Percentiles rank a stretch among this genome's conserved stretches.
These are phyloP conservation scores for Hypotaenidia philippensis DNA, from an alignment of 2,797 vertebrate genomes.

Conservation along the genomic window DNA sequence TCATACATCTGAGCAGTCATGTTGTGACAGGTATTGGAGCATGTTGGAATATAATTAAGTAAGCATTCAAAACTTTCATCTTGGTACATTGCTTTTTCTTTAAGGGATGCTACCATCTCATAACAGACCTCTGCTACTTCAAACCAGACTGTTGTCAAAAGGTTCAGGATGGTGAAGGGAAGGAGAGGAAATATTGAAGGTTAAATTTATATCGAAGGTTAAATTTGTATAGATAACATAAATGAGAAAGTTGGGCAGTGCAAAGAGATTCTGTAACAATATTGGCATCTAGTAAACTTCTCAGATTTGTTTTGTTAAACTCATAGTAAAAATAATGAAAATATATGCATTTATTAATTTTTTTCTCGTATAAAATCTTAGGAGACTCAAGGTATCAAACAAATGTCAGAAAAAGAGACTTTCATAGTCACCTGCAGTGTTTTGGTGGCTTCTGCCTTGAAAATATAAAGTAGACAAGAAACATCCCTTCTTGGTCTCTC, in stretches of 20 bases:
- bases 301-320: neutral
- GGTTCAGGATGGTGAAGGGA: neutral
- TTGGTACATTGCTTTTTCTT: neutral
- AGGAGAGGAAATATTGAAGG: neutral
- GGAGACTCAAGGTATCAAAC: neutral
- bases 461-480: neutral
- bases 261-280: neutral
- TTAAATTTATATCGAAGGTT: neutral
- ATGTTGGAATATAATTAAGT: neutral
- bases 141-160: neutral
- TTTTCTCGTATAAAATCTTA: neutral
- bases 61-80: neutral
- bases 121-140: neutral
- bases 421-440: neutral
- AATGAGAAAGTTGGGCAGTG: neutral
- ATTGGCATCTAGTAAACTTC: neutral
- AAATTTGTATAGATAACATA: neutral
- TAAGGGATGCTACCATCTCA: neutral
- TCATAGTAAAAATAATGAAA: neutral
- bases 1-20: neutral
- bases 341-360: neutral
- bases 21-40: neutral
- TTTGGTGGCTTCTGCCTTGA: neutral
- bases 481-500: neutral
- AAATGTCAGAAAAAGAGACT: neutral